Evolutionary conservation across 92 coral and sea anemone species (phyloP).

Genomic region (Paragorgia papillata): DNA sequence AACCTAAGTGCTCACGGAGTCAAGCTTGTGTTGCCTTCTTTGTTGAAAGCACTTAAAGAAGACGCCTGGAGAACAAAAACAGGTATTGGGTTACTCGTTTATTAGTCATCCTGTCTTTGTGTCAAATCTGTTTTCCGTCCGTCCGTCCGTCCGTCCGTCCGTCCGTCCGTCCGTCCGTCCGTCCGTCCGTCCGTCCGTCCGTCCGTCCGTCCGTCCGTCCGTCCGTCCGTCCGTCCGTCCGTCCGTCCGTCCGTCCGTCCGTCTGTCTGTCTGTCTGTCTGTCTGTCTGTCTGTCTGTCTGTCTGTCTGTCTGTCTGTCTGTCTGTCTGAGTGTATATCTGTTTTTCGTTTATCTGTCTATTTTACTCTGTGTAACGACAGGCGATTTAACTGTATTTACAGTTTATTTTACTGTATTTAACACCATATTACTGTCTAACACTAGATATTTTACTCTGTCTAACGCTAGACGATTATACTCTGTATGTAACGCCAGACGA

Average conservation of each 20-base stretch:
- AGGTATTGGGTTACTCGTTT: constrained; percentile 47
- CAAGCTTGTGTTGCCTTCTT: constrained; percentile 91
- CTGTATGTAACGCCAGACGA: too few species aligned
- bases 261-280: constrained; percentile 12
- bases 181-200: not conserved
- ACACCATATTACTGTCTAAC: too few species aligned
- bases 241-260: constrained; percentile 1
- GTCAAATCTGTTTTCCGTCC: too few species aligned
- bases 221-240: too few species aligned
- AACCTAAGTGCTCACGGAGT: constrained; percentile 98
- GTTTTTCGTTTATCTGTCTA: too few species aligned
- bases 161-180: constrained; percentile 3
- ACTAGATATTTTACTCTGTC: too few species aligned
- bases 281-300: constrained; percentile 11
- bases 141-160: not conserved
- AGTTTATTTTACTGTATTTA: too few species aligned
- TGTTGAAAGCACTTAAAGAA: constrained; percentile 86
- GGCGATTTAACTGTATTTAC: too few species aligned
- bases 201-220: not conserved
- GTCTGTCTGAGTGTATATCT: not conserved
- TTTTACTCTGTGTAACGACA: too few species aligned
- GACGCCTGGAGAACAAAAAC: constrained; percentile 99
- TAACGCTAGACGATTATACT: too few species aligned
- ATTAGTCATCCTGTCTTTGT: constrained; percentile 17
- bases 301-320: constrained; percentile 11